Conservation (phyloP, 2,797 vertebrate species). For the Acropternis orthonyx region DNA sequence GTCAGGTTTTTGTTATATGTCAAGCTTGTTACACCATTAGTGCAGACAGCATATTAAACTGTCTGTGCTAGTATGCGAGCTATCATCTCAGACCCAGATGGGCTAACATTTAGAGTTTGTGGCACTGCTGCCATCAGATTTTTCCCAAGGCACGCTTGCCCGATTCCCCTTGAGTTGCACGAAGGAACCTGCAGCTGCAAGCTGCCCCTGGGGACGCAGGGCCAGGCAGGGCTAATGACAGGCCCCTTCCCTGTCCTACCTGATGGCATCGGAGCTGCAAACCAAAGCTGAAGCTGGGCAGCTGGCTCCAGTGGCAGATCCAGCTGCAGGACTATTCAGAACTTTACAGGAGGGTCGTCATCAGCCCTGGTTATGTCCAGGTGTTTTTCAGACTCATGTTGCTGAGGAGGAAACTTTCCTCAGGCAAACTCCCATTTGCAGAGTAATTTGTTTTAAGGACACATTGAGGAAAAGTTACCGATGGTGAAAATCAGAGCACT, state of each 20-base stretch:
- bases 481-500: neutral
- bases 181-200: neutral
- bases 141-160: neutral
- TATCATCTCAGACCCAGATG: neutral
- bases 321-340: neutral
- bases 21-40: neutral
- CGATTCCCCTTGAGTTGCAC: accelerated
- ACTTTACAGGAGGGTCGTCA: accelerated
- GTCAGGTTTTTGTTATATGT: neutral
- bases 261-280: neutral
- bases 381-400: neutral
- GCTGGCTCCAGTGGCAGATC: neutral
- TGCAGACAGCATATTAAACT: neutral
- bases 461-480: neutral
- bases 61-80: neutral
- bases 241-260: neutral
- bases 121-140: neutral
- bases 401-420: neutral
- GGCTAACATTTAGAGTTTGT: neutral
- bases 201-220: neutral
- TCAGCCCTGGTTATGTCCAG: accelerated
- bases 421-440: neutral
- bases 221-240: neutral
- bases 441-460: neutral
- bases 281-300: neutral